Conservation (phyloP, 2,888 invertebrate species). For the Halictus quadricinctus region DNA sequence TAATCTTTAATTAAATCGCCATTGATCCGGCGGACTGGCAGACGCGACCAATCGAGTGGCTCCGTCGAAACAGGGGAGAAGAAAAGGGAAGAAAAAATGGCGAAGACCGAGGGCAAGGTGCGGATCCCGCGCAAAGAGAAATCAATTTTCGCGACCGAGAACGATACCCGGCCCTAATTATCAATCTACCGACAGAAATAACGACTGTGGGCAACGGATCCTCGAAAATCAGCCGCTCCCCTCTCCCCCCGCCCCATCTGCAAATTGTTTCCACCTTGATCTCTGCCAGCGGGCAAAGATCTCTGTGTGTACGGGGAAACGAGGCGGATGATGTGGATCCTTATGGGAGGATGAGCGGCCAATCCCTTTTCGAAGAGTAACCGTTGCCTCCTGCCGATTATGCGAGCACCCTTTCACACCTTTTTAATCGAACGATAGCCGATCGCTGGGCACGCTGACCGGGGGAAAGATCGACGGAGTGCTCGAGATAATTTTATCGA, state of each 20-base stretch:
- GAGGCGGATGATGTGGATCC: background rate
- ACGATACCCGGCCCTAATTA: conserved; percentile 56
- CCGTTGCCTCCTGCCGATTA: background rate
- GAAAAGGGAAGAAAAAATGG: background rate
- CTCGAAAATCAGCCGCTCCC: conserved; percentile 20
- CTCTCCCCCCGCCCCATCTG: background rate
- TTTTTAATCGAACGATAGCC: background rate
- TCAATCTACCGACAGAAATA: conserved; percentile 54
- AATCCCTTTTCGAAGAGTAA: background rate
- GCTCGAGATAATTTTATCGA: background rate
- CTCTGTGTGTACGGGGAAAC: background rate
- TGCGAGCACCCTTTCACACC: background rate
- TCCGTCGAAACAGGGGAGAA: conserved; percentile 1
- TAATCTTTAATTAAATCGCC: conserved; percentile 82
- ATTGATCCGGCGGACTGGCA: conserved; percentile 74
- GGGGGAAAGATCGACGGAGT: background rate
- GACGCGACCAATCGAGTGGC: conserved; percentile 54
- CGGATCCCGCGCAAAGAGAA: conserved; percentile 30
- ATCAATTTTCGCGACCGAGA: conserved; percentile 48
- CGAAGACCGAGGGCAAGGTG: background rate
- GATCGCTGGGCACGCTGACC: too few relatives aligned
- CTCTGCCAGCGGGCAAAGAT: background rate
- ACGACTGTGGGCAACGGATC: background rate
- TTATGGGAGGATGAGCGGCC: background rate
- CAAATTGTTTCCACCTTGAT: conserved; percentile 1